Evolutionary conservation across 2,888 invertebrate genomes (phyloP).

Genomic region (Scelioninae gen. 1): DNA sequence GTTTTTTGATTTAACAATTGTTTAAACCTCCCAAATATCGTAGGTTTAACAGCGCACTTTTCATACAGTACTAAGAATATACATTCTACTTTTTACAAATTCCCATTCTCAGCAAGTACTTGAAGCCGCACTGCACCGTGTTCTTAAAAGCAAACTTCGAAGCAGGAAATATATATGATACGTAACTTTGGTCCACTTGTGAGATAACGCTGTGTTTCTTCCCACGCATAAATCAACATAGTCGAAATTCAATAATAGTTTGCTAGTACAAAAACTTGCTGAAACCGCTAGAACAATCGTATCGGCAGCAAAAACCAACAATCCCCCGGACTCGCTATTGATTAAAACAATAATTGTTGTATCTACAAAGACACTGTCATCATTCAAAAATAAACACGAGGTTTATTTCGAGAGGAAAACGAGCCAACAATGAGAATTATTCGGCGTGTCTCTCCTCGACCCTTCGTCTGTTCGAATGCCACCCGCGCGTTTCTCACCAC

Average conservation of each 20-base stretch:
- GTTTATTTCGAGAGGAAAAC: conserved; percentile 64
- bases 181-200: too few species aligned
- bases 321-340: conserved; percentile 45
- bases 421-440: conserved; percentile 70
- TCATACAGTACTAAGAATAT: too few species aligned
- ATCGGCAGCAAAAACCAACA: conserved; percentile 19
- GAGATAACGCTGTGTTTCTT: too few species aligned
- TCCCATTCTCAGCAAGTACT: too few species aligned
- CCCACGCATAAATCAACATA: conserved; percentile 10
- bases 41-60: too few species aligned
- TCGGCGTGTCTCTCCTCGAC: conserved; percentile 67
- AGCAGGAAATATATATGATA: too few species aligned
- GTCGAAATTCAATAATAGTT: neutral
- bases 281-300: conserved; percentile 4
- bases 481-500: conserved; percentile 77
- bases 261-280: neutral
- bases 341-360: conserved; percentile 63
- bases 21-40: too few species aligned
- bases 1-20: too few species aligned
- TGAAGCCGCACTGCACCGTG: too few species aligned
- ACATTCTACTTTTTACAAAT: too few species aligned
- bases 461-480: conserved; percentile 70
- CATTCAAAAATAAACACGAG: conserved; percentile 63
- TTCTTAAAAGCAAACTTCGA: too few species aligned
- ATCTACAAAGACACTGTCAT: conserved; percentile 55